Evolutionary conservation across 1,140 invertebrate genomes (phyloP), one percentile per base, ranked within the genome.

Genomic region (Pogonomyrmex barbatus): DNA sequence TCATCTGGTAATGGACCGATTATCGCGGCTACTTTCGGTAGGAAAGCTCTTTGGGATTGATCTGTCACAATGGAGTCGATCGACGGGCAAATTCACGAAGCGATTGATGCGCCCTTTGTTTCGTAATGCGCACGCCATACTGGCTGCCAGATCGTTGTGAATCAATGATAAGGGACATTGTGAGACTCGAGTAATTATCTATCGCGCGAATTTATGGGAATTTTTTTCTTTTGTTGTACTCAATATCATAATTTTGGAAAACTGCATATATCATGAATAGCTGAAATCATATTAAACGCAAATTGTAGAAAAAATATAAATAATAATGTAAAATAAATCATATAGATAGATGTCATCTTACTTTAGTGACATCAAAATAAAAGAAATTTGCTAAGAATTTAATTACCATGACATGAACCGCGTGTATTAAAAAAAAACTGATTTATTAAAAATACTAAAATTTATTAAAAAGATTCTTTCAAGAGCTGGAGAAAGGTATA

Each of bases 61-160:
- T 83, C 68, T 83, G 79, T 83, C 79, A 83, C 79, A 83, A 83
- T 83, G n/a, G 79, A 83, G 79, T 75, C 79, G 79, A 83, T 83
- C 79, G 68, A 83, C 79, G 68, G 68, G 54, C 54, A 83, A 83
- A 83, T 83, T 83, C 79, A 60, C 68, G 8, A 42, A 60, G 68
- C 68, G 79, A 83, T 75, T 83, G 79, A 83, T 83, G 79, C 68
- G 68, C 33, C 56, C 79, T 83, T 83, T 83, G 79, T 83, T 83
- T 83, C 79, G 68, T 83, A 83, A 83, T 83, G 54, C 68, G 33
- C 54, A n/a, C 42, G 12, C 54, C 56, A 62, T 75, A 83, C 54
- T 50, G 70, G 68, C 68, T 60, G 54, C 68, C 68, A 60, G 79
- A 83, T 83, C 75, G 79, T 83, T 83, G 68, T 50, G 36, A 75